Conservation (phyloP, 1,140 invertebrate species). For the Contarinia nasturtii region DNA sequence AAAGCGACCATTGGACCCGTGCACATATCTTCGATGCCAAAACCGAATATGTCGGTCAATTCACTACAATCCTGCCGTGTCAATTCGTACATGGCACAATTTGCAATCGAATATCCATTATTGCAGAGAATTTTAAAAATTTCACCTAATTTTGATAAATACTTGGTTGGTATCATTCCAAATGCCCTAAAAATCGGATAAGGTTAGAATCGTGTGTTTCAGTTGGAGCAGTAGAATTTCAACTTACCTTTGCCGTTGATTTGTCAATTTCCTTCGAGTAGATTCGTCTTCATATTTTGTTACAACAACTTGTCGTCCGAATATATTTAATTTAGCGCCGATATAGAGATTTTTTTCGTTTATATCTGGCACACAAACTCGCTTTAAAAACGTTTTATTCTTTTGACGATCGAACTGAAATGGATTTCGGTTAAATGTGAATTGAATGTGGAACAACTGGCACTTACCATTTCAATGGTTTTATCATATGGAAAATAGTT, state of each 20-base stretch:
- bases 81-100: slow-evolving; percentile 49
- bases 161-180: background rate
- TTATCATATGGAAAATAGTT: slow-evolving; percentile 54
- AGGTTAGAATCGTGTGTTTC: background rate
- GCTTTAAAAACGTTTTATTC: slow-evolving; percentile 50
- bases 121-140: slow-evolving; percentile 45
- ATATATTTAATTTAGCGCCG: slow-evolving; percentile 54
- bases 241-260: slow-evolving; percentile 37
- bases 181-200: slow-evolving; percentile 39
- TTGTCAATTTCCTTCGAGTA: slow-evolving; percentile 36
- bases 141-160: slow-evolving; percentile 32
- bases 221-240: background rate
- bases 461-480: slow-evolving; percentile 50
- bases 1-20: background rate
- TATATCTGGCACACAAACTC: slow-evolving; percentile 48
- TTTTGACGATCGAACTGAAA: slow-evolving; percentile 59
- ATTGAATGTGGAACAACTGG: background rate
- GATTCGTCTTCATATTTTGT: slow-evolving; percentile 53
- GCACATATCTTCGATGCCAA: slow-evolving; percentile 5
- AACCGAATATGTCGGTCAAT: background rate
- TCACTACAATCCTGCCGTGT: slow-evolving; percentile 7
- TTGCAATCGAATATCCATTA: slow-evolving; percentile 46
- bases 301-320: slow-evolving; percentile 57
- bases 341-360: slow-evolving; percentile 50
- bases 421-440: slow-evolving; percentile 1